Evolutionary conservation across 2,113 vertebrate species (phyloP).

Genomic region (Gulo gulo): DNA sequence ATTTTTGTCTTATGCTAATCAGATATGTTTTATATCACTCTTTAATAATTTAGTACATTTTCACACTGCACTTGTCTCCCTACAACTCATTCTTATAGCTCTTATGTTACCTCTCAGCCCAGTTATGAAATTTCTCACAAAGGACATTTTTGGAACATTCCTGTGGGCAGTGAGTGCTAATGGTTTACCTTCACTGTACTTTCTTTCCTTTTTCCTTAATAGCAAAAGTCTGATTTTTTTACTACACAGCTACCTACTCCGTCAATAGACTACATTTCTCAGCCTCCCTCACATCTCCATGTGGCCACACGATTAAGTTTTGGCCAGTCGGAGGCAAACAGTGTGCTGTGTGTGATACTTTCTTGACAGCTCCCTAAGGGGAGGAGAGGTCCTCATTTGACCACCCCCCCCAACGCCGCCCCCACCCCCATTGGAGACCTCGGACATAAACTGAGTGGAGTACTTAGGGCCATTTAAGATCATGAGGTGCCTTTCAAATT

Average conservation of each 20-base stretch:
- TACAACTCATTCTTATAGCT: neutral
- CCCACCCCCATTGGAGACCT: neutral
- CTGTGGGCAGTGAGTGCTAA: neutral
- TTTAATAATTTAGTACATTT: neutral
- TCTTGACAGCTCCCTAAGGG: neutral
- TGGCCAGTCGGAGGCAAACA: neutral
- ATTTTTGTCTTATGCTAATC: neutral
- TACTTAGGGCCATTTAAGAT: neutral
- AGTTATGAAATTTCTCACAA: neutral
- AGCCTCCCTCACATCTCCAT: neutral
- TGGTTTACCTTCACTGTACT: neutral
- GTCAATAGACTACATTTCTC: neutral
- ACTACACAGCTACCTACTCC: neutral
- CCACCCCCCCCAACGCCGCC: no score
- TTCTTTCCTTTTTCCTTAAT: neutral
- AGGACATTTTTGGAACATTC: neutral
- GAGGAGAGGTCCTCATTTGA: neutral
- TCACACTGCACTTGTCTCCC: neutral
- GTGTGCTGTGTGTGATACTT: neutral
- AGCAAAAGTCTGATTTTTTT: neutral
- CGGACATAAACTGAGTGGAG: neutral
- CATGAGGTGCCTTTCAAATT: neutral
- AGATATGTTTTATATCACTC: neutral
- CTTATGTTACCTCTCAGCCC: neutral
- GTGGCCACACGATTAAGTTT: neutral